Conservation (phyloP, 1,140 invertebrate genomes). For the Bombus confusus region DNA sequence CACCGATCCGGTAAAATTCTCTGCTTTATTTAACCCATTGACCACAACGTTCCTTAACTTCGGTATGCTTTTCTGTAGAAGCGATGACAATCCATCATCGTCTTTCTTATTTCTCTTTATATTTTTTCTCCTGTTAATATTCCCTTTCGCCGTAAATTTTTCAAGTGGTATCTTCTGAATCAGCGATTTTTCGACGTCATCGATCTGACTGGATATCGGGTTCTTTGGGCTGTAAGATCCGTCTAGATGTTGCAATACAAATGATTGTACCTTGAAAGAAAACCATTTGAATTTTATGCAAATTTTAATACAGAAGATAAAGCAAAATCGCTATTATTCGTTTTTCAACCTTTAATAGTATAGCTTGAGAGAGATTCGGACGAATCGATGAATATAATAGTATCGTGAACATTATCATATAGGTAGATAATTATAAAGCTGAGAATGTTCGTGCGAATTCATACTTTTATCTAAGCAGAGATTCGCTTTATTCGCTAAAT, state of each 20-base stretch:
- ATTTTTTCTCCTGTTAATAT: constrained; percentile 19
- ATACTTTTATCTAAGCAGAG: too few species aligned
- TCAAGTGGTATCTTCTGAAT: constrained; percentile 10
- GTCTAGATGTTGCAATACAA: constrained; percentile 1
- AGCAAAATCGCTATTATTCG: neutral
- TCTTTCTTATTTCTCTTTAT: constrained; percentile 6
- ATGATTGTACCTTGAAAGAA: neutral
- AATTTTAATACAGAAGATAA: neutral
- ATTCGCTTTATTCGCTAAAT: too few species aligned
- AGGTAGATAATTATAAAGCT: too few species aligned
- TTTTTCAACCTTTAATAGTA: too few species aligned
- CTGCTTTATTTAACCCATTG: constrained; percentile 61
- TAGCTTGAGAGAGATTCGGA: too few species aligned
- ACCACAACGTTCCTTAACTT: constrained; percentile 67
- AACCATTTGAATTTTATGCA: neutral
- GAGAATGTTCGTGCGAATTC: too few species aligned
- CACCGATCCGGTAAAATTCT: constrained; percentile 67
- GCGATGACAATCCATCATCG: constrained; percentile 57
- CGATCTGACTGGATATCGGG: neutral
- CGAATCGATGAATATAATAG: too few species aligned
- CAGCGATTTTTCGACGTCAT: constrained; percentile 20
- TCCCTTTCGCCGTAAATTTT: neutral
- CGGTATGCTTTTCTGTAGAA: constrained; percentile 68
- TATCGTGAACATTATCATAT: too few species aligned
- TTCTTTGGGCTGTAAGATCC: neutral